Percentiles rank a stretch among this genome's conserved stretches.
Conservation (phyloP, 2,888 invertebrate species). For the Stenoptilia bipunctidactyla region DNA sequence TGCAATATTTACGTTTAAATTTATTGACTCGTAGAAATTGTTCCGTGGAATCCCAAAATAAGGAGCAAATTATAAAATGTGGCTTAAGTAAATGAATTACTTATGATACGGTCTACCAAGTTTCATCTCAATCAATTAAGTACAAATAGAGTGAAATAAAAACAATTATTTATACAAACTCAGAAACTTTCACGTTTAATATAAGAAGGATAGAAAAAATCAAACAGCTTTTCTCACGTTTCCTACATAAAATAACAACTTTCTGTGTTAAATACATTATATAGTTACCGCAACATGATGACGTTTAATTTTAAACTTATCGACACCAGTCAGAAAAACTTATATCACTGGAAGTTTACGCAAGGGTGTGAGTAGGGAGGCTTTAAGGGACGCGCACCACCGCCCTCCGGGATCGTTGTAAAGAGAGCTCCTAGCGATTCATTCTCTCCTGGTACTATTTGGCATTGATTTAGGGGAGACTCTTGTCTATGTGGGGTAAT, state of each 20-base stretch:
- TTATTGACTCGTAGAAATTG: too few species aligned
- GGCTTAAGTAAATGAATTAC: too few species aligned
- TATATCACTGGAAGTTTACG: conserved; percentile 44
- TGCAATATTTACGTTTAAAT: too few species aligned
- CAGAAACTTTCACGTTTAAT: too few species aligned
- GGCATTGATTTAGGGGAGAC: conserved; percentile 63
- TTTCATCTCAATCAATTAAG: too few species aligned
- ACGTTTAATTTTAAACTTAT: conserved; percentile 66
- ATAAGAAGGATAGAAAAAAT: too few species aligned
- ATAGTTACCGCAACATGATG: conserved; percentile 60
- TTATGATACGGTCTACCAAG: too few species aligned
- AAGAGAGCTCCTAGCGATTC: conserved; percentile 29
- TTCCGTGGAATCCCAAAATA: too few species aligned
- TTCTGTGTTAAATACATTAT: conserved; percentile 60
- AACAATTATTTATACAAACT: too few species aligned
- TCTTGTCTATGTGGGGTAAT: conserved; percentile 4
- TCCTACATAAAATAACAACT: conserved; percentile 44
- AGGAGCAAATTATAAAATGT: too few species aligned
- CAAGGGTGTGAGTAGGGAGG: conserved; percentile 6
- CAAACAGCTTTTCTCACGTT: too few species aligned
- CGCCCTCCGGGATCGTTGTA: conserved; percentile 23
- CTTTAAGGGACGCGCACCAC: conserved; percentile 16
- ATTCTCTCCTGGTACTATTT: conserved; percentile 59
- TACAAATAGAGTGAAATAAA: too few species aligned
- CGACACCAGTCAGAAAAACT: conserved; percentile 51